Evolutionary conservation across 1,140 invertebrate genomes (phyloP).

Genomic region (Drosophila malerkotliana): DNA sequence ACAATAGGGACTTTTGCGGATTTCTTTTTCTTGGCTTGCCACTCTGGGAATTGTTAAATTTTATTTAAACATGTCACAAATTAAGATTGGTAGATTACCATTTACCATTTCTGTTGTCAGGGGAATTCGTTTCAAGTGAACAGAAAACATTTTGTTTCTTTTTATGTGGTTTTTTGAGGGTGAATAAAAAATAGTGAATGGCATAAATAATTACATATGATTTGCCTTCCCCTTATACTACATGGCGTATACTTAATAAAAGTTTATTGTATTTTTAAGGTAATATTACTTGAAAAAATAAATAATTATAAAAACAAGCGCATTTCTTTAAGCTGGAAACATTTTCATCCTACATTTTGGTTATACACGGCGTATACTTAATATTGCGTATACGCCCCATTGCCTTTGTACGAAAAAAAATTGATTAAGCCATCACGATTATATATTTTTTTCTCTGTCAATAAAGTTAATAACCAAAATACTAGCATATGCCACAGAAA

Average conservation of each 20-base stretch:
- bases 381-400: neutral
- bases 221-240: neutral
- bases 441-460: neutral
- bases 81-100: conserved; percentile 23
- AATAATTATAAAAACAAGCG: neutral
- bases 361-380: neutral
- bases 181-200: neutral
- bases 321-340: neutral
- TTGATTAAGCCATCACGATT: neutral
- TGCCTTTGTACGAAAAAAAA: neutral
- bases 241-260: neutral
- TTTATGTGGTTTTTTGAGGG: neutral
- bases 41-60: conserved; percentile 31
- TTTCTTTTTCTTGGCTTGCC: neutral
- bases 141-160: neutral
- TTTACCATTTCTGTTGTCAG: neutral
- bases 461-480: neutral
- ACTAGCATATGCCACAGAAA: conserved; percentile 14
- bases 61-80: conserved; percentile 43
- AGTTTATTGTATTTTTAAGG: neutral
- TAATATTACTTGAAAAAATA: neutral
- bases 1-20: conserved; percentile 52
- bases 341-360: neutral
- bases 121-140: neutral
- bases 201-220: neutral